These are phyloP conservation scores for Sebastes minor DNA, from an alignment of 2,797 vertebrate genomes.

Conservation along the genomic window DNA sequence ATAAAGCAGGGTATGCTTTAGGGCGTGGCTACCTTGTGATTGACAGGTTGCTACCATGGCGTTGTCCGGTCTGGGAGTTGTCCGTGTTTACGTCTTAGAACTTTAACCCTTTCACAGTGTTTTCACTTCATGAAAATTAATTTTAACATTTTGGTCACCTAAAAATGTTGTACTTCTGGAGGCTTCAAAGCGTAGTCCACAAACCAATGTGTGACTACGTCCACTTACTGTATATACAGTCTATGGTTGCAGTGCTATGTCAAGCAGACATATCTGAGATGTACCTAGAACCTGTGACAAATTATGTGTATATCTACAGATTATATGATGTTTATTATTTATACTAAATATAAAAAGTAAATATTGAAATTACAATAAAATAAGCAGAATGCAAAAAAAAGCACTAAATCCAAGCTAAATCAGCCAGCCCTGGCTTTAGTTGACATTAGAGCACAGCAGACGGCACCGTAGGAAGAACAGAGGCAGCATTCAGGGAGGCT, in stretches of 20 bases:
- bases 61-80: background rate
- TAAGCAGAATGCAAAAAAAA: background rate
- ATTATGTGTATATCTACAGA: background rate
- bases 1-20: too few relatives aligned
- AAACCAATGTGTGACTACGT: background rate
- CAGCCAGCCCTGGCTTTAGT: background rate
- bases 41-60: background rate
- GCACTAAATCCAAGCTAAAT: background rate
- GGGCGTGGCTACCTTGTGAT: too few relatives aligned
- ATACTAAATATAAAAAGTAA: background rate
- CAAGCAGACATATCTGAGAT: background rate
- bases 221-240: background rate
- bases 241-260: background rate
- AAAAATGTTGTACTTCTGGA: background rate
- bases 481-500: slow-evolving; percentile 35
- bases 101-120: background rate
- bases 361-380: background rate
- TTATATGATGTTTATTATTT: background rate
- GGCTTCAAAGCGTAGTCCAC: background rate
- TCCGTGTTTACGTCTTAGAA: background rate
- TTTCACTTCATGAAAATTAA: background rate
- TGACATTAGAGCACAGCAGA: slow-evolving; percentile 12
- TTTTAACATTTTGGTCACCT: background rate
- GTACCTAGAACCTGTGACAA: background rate
- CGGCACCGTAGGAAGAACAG: slow-evolving; percentile 37